These are phyloP conservation scores for Caranx melampygus DNA, from an alignment of 2,113 vertebrate genomes.

Conservation along the genomic window DNA sequence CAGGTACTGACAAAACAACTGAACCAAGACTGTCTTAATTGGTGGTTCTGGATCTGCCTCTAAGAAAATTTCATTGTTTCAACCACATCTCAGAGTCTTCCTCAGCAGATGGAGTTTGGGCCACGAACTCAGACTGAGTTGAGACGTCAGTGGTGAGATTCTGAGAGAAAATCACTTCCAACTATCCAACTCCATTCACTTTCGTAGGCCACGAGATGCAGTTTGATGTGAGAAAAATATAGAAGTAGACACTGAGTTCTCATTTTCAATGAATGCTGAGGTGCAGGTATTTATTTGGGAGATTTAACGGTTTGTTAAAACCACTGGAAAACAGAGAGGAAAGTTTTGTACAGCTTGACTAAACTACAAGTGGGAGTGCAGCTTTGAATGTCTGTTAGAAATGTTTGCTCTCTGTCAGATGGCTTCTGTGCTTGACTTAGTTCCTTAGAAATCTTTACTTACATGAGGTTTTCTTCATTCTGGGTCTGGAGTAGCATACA, in stretches of 20 bases:
- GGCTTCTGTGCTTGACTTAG: background rate
- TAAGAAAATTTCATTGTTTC: background rate
- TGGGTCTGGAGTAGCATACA: background rate
- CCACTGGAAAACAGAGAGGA: background rate
- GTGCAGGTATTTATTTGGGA: background rate
- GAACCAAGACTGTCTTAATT: background rate
- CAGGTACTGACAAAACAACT: background rate
- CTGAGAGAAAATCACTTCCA: background rate
- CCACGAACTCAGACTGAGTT: background rate
- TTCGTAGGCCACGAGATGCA: background rate
- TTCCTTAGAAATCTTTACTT: background rate
- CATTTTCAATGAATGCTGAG: background rate
- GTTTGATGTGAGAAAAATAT: background rate
- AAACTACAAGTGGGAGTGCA: too few species aligned
- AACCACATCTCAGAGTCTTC: background rate
- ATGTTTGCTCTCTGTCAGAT: background rate
- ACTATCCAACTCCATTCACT: background rate
- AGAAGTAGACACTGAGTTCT: background rate
- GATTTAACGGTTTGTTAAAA: background rate
- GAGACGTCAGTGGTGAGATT: background rate
- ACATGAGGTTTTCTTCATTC: conserved; percentile 16
- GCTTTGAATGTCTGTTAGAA: background rate
- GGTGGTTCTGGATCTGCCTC: background rate
- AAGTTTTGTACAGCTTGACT: background rate
- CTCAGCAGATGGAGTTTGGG: background rate